These are phyloP conservation scores for Myotis yumanensis DNA, from an alignment of 2,113 vertebrate genomes.

Conservation along the genomic window DNA sequence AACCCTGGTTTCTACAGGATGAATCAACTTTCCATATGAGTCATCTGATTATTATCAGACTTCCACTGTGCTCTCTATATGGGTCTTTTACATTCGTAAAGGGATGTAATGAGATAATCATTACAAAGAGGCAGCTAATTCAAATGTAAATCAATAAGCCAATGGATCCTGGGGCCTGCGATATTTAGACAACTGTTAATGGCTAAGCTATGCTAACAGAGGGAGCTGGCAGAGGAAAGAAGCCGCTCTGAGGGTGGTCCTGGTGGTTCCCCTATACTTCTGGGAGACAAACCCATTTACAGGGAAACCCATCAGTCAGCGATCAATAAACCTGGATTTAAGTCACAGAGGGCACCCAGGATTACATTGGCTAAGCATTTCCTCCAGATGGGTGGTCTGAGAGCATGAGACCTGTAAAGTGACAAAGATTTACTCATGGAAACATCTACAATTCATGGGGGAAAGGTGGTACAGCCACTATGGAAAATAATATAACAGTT, in stretches of 20 bases:
- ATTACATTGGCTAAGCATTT: background rate
- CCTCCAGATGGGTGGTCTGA: conserved; percentile 43
- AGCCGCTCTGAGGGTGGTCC: background rate
- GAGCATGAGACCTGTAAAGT: conserved; percentile 48
- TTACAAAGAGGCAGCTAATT: background rate
- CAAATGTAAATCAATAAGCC: conserved; percentile 15
- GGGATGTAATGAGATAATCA: background rate
- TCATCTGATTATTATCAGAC: background rate
- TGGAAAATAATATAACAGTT: background rate
- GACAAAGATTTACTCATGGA: conserved; percentile 56
- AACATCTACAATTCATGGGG: background rate
- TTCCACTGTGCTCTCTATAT: background rate
- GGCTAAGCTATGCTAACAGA: background rate
- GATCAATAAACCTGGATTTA: background rate
- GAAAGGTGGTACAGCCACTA: background rate
- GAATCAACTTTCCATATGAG: conserved; percentile 46
- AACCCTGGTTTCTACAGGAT: background rate
- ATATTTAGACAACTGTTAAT: background rate
- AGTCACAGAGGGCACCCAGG: background rate
- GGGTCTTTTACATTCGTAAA: background rate
- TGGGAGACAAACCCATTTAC: background rate
- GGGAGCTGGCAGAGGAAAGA: background rate
- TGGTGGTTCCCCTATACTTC: background rate
- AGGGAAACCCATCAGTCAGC: background rate
- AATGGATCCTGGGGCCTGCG: background rate